Evolutionary conservation across 2,113 vertebrate genomes (phyloP).

Genomic region (Pterocles gutturalis): DNA sequence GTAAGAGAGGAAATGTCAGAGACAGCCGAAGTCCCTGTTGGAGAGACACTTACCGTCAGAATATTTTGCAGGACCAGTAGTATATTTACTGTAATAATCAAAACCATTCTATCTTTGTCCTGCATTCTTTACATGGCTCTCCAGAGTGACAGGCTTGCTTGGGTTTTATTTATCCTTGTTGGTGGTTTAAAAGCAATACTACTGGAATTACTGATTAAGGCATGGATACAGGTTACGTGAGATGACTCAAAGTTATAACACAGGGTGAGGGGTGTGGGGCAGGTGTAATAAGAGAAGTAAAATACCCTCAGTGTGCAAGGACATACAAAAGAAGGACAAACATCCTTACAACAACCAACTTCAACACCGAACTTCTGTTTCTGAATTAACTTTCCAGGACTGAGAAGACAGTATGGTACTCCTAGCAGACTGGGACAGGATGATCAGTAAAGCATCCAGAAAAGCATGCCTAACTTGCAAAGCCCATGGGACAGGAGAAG

Average conservation of each 20-base stretch:
- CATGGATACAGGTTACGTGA: background rate
- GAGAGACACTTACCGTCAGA: background rate
- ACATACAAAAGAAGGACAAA: background rate
- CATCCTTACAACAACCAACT: background rate
- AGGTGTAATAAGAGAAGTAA: background rate
- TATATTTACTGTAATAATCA: background rate
- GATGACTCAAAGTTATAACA: background rate
- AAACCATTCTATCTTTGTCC: background rate
- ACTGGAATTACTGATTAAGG: background rate
- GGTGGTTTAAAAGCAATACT: background rate
- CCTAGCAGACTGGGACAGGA: background rate
- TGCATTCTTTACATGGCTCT: background rate
- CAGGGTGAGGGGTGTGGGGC: background rate
- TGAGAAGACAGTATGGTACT: background rate
- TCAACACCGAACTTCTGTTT: background rate
- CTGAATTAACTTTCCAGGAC: background rate
- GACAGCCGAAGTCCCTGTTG: background rate
- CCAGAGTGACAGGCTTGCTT: background rate
- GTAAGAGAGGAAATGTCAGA: background rate
- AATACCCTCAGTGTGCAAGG: background rate
- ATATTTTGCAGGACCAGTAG: background rate
- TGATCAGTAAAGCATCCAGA: background rate
- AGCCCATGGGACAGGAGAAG: background rate
- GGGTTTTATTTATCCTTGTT: background rate
- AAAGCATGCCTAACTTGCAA: background rate